phyloP scores from a whole-genome alignment of 2,113 vertebrate genomes.

The Pitta sordida region DNA sequence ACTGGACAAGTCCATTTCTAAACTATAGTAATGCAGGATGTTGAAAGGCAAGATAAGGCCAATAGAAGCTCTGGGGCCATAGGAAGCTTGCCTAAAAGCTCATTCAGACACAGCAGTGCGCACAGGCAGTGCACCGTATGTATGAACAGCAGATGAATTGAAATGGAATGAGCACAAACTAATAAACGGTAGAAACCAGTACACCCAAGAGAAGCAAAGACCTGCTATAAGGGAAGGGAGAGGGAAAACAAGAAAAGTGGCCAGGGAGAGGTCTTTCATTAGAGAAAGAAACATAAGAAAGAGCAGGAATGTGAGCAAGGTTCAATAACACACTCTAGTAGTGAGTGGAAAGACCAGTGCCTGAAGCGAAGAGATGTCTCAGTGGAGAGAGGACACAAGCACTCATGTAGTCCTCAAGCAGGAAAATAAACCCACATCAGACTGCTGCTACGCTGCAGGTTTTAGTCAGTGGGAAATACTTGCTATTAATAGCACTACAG shows the following conservation, averaged over 20 bases:
- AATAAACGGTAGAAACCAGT: background rate
- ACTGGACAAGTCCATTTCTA: background rate
- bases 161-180: background rate
- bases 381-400: background rate
- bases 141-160: background rate
- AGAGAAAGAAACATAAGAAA: background rate
- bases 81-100: background rate
- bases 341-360: background rate
- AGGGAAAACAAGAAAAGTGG: background rate
- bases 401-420: conserved; percentile 8
- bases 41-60: background rate
- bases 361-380: background rate
- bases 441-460: conserved; percentile 21
- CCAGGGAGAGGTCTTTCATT: background rate
- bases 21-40: background rate
- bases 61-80: background rate
- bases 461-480: conserved; percentile 42
- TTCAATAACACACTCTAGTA: background rate
- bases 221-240: background rate
- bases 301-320: background rate
- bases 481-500: conserved; percentile 14
- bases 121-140: background rate
- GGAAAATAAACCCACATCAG: background rate
- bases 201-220: background rate
- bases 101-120: background rate